Conservation (phyloP, 2,888 invertebrate species). For the Melipona beecheii region DNA sequence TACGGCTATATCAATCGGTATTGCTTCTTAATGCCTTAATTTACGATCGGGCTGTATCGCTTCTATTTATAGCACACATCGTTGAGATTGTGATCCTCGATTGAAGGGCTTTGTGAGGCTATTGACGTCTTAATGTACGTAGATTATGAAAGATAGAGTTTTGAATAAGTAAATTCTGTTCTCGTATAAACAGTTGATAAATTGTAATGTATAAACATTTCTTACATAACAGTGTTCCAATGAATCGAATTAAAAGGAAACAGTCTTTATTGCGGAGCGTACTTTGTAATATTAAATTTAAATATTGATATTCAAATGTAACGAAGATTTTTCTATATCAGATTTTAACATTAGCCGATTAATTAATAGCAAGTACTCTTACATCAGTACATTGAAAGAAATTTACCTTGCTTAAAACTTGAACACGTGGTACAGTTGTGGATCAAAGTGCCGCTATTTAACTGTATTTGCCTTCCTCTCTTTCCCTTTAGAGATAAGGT, state of each 20-base stretch:
- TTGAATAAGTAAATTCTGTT: not conserved
- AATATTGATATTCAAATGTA: too few relatives aligned
- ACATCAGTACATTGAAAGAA: not conserved
- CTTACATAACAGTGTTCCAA: too few relatives aligned
- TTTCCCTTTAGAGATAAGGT: conserved; percentile 15
- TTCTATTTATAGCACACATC: too few relatives aligned
- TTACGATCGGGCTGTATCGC: not conserved
- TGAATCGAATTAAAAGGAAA: not conserved
- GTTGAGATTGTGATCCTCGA: not conserved
- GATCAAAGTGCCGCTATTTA: conserved; percentile 57
- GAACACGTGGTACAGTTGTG: conserved; percentile 32
- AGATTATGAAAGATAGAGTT: not conserved
- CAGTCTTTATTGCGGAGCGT: too few relatives aligned
- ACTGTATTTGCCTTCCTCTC: conserved; percentile 48
- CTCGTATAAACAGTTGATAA: not conserved
- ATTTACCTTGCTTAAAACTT: not conserved
- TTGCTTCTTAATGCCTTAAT: too few relatives aligned
- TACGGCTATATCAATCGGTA: too few relatives aligned
- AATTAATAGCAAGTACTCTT: not conserved
- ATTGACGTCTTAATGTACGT: not conserved
- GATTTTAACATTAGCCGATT: not conserved
- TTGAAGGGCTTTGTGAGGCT: not conserved
- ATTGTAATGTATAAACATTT: not conserved
- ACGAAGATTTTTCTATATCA: too few relatives aligned
- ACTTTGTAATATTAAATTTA: too few relatives aligned